Conservation (phyloP, 2,888 invertebrate species). For the Agrochola circellaris region DNA sequence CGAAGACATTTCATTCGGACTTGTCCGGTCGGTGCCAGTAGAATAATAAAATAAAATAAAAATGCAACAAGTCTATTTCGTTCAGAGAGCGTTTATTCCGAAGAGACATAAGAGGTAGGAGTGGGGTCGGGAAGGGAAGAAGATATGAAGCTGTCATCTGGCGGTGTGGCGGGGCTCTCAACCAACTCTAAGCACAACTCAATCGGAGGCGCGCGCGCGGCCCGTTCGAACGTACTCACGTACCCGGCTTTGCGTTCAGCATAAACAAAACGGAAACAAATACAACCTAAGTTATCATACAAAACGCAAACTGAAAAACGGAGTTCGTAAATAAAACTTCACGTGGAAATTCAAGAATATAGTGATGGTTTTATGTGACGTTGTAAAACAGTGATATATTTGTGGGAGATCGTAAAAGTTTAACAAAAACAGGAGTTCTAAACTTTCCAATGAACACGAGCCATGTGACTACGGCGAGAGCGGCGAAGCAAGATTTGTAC, state of each 20-base stretch:
- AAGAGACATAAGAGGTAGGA: slow-evolving; percentile 67
- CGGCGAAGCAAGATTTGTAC: slow-evolving; percentile 84
- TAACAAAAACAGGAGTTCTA: slow-evolving; percentile 83
- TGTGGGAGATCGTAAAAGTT: slow-evolving; percentile 80
- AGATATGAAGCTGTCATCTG: slow-evolving; percentile 86
- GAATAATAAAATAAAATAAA: slow-evolving; percentile 82
- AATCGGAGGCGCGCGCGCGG: slow-evolving; percentile 81
- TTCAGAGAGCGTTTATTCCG: slow-evolving; percentile 73
- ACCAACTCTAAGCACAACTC: slow-evolving; percentile 66
- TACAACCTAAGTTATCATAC: slow-evolving; percentile 60
- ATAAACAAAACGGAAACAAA: slow-evolving; percentile 71
- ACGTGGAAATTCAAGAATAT: slow-evolving; percentile 48
- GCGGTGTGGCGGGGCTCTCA: slow-evolving; percentile 72
- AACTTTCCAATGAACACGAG: slow-evolving; percentile 84
- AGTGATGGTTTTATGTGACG: slow-evolving; percentile 78
- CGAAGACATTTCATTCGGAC: slow-evolving; percentile 78
- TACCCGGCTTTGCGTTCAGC: slow-evolving; percentile 55
- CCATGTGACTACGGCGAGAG: slow-evolving; percentile 87
- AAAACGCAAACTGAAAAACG: slow-evolving; percentile 62
- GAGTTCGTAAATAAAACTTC: slow-evolving; percentile 65
- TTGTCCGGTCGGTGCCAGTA: slow-evolving; percentile 70
- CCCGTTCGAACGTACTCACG: slow-evolving; percentile 67
- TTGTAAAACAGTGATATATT: slow-evolving; percentile 79
- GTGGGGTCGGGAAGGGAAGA: slow-evolving; percentile 78
- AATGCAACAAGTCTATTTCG: slow-evolving; percentile 85